phyloP scores from a whole-genome alignment of 2,888 invertebrate genomes.

The Tenthredo scrophulariae region DNA sequence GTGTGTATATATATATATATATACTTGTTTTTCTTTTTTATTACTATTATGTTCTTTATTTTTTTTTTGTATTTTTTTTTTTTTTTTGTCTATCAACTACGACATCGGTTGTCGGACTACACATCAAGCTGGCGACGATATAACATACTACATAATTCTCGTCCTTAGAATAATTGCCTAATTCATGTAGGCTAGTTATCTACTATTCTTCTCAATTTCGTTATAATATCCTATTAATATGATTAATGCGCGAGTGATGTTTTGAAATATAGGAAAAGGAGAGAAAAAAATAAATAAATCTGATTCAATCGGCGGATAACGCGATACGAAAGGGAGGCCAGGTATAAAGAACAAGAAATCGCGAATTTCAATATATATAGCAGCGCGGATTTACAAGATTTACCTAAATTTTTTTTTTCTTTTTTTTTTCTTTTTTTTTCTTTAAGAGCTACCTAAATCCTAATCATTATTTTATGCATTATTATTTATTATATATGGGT shows the following conservation, averaged over 20 bases:
- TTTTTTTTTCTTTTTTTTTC: background rate
- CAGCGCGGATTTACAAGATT: background rate
- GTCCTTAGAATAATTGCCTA: conserved; percentile 20
- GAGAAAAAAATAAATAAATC: background rate
- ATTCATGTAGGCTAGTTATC: background rate
- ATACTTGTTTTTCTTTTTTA: background rate
- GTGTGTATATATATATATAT: background rate
- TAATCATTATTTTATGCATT: background rate
- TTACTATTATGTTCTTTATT: background rate
- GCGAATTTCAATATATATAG: background rate
- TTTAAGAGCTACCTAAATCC: background rate
- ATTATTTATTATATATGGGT: background rate
- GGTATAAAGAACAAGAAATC: background rate
- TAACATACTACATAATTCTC: background rate
- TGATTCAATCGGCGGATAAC: background rate
- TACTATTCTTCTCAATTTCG: background rate
- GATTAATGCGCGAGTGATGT: background rate
- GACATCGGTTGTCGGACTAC: conserved; percentile 28
- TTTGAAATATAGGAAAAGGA: background rate
- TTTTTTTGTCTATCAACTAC: background rate
- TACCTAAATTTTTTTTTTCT: background rate
- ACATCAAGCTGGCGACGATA: conserved; percentile 34
- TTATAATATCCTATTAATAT: background rate
- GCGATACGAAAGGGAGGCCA: background rate
- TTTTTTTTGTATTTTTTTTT: background rate